phyloP scores from a whole-genome alignment of 2,113 vertebrate species.

The Nerophis ophidion region DNA sequence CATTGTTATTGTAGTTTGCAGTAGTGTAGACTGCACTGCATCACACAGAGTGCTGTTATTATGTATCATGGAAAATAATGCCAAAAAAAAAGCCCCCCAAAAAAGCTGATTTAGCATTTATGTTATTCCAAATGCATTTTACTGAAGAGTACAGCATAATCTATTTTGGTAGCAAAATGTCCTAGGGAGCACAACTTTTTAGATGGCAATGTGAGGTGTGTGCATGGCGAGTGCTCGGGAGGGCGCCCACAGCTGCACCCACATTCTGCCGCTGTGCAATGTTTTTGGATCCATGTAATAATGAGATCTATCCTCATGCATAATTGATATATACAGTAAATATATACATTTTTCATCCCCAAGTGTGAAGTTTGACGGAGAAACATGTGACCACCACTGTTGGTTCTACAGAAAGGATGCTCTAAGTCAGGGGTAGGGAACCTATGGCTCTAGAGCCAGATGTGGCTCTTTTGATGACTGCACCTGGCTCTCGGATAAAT shows the following conservation, averaged over 20 bases:
- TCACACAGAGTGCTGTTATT: background rate
- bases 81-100: too few relatives aligned
- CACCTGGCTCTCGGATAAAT: too few relatives aligned
- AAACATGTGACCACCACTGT: slow-evolving; percentile 17
- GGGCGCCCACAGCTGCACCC: slow-evolving; percentile 7
- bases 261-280: background rate
- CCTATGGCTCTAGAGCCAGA: too few relatives aligned
- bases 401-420: background rate
- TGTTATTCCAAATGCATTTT: background rate
- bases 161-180: background rate
- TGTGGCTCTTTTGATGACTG: too few relatives aligned
- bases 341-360: too few relatives aligned
- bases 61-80: too few relatives aligned
- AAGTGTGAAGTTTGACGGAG: slow-evolving; percentile 2
- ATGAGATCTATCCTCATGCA: slow-evolving; percentile 21
- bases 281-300: slow-evolving; percentile 30
- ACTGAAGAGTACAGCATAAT: background rate
- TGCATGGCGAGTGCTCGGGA: background rate
- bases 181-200: slow-evolving; percentile 8
- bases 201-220: slow-evolving; percentile 13
- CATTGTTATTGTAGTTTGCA: too few relatives aligned
- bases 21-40: background rate
- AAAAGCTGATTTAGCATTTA: background rate
- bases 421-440: too few relatives aligned
- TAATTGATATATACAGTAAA: background rate